A percentile compares a stretch with the other conserved stretches of the same genome.
These are phyloP conservation scores for Sorex maritimensis DNA, from an alignment of 2,797 vertebrate genomes.

Conservation along the genomic window DNA sequence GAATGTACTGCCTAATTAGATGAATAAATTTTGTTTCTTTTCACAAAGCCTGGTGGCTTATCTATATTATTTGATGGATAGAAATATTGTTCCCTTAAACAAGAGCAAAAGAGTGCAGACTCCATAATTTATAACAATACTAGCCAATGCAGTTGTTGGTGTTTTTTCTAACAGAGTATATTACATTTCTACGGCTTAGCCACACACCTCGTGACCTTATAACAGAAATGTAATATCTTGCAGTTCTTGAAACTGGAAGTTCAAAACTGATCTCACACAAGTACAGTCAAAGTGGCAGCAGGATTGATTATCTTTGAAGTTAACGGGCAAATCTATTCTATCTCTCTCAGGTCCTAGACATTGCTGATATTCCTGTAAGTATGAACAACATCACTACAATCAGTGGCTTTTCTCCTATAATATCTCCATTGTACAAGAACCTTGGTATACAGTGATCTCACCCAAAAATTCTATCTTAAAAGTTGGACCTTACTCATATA, in stretches of 20 bases:
- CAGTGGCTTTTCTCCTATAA: background rate
- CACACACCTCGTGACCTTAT: background rate
- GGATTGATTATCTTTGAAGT: background rate
- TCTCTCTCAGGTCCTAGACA: accelerated
- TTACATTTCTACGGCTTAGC: background rate
- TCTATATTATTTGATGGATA: slow-evolving; percentile 45
- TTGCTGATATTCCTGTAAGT: background rate
- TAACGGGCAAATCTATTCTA: background rate
- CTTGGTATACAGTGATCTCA: accelerated
- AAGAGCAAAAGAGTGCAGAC: background rate
- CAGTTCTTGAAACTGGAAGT: background rate
- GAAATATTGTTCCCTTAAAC: slow-evolving; percentile 4
- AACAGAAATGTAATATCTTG: background rate
- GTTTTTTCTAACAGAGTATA: background rate
- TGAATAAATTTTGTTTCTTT: slow-evolving; percentile 40
- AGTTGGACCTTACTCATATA: too few species aligned
- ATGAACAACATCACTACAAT: background rate
- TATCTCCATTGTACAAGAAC: background rate
- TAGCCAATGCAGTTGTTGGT: background rate
- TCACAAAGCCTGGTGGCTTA: background rate
- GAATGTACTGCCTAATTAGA: slow-evolving; percentile 43
- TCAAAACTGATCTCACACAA: background rate
- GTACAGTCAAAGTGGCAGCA: background rate
- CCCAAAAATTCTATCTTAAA: background rate
- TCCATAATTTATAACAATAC: background rate